phyloP scores from a whole-genome alignment of 2,797 vertebrate genomes.

The Xiphorhynchus erythropygius region DNA sequence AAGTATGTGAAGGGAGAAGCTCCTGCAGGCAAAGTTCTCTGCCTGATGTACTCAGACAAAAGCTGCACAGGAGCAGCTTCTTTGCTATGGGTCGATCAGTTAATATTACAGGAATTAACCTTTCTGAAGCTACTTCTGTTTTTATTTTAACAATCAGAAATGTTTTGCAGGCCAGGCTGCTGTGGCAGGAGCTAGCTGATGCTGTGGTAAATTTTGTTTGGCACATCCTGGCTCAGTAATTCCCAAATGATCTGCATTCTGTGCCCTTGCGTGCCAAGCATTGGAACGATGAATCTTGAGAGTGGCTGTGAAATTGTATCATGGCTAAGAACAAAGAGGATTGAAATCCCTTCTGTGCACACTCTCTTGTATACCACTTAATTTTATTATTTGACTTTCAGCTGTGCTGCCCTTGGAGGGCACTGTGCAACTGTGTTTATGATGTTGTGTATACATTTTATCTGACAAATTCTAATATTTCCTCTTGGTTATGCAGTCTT shows the following conservation, averaged over 20 bases:
- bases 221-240: neutral
- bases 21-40: neutral
- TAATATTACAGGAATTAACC: neutral
- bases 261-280: slow-evolving; percentile 39
- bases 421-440: slow-evolving; percentile 27
- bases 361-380: slow-evolving; percentile 1
- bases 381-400: slow-evolving; percentile 55
- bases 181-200: neutral
- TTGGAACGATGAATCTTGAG: slow-evolving; percentile 27
- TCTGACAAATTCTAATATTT: neutral
- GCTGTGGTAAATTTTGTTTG: slow-evolving; percentile 2
- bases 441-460: neutral
- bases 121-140: neutral
- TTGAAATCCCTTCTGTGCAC: slow-evolving; percentile 35
- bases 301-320: slow-evolving; percentile 34
- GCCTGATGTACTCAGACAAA: neutral
- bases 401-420: slow-evolving; percentile 47
- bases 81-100: neutral
- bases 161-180: neutral
- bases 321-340: slow-evolving; percentile 43
- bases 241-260: slow-evolving; percentile 34
- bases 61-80: neutral
- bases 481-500: neutral
- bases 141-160: neutral
- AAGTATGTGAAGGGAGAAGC: neutral